These are phyloP conservation scores for Momotus momota DNA, from an alignment of 2,797 vertebrate species.

Conservation along the genomic window DNA sequence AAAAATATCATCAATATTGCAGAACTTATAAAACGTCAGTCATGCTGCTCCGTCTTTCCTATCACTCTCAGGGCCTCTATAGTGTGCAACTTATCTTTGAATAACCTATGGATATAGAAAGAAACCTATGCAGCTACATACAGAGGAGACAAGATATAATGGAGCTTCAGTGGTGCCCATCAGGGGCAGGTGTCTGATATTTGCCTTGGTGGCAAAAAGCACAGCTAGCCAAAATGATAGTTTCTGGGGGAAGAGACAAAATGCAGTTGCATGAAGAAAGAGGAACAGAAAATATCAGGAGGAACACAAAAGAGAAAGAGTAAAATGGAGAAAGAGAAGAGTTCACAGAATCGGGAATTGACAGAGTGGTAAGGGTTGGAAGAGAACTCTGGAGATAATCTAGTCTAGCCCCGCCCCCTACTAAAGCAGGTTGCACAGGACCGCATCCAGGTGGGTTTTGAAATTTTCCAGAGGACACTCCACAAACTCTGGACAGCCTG, in stretches of 20 bases:
- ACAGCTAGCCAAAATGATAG: neutral
- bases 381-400: too few relatives aligned
- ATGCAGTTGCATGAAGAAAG: neutral
- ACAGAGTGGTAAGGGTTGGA: too few relatives aligned
- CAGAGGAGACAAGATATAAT: neutral
- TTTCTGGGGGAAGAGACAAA: neutral
- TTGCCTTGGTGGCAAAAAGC: neutral
- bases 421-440: too few relatives aligned
- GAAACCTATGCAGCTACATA: neutral
- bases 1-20: neutral
- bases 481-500: too few relatives aligned
- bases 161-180: neutral
- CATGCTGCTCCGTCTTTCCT: neutral
- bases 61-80: neutral
- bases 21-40: neutral
- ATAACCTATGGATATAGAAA: neutral
- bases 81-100: neutral
- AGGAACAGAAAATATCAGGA: neutral
- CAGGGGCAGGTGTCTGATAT: neutral
- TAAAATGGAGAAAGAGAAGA: neutral
- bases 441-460: too few relatives aligned
- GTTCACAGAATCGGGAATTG: too few relatives aligned
- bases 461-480: too few relatives aligned
- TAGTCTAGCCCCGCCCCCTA: too few relatives aligned
- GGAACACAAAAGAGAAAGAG: neutral